Base-by-base conservation (phyloP, 2,113 vertebrate species). In the Psephotus haematonotus region DNA sequence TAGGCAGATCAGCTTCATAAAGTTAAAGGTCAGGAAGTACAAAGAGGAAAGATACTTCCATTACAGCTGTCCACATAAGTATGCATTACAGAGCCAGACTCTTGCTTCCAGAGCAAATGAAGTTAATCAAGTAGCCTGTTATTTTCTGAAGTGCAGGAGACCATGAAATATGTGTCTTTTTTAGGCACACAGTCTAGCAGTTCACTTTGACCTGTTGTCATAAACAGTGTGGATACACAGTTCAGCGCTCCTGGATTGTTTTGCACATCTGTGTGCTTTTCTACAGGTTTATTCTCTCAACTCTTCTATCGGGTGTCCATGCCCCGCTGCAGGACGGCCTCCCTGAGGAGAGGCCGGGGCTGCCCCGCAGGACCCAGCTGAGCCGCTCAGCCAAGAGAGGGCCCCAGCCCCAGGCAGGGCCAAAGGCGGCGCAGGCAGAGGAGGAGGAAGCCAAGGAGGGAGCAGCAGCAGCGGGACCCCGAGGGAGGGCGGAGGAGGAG, bases 281-380 rank as follows among this genome's bases (percentile, higher is more conserved):
- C 47, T 43, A 22, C 3, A 17, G 14, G 23, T 19, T 44, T 33
- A 33, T 52, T 75, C 50, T 28, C 17, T 52, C 24, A 46, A 33
- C 14, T 31, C 5, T 24, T 52, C 11, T 24, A 8, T 7, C 4
- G 11, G 1, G 13, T 53, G 14, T 0, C 53, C 0, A 0, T 23
- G 37, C 39, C 39, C 39, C 5, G 6, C 33, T 35, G 39, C 23
- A 41, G 28, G 35, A 22, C 10, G 7, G 57, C 59, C 24, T 7
- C 10, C 17, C 35, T 4, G 10, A 17, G 24, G n/a, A 19, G 19
- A 20, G 31, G 8, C 12, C 3, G 12, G 19, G 55, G 31, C 31
- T 57, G 31, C 19, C 18, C 11, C 7, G 11, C 18, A 20, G 18
- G 31, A 33, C 53, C 39, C 39, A 39, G 39, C 39, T 39, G 39